Evolutionary conservation across 2,888 invertebrate species (phyloP).

Genomic region (Mamestra brassicae): DNA sequence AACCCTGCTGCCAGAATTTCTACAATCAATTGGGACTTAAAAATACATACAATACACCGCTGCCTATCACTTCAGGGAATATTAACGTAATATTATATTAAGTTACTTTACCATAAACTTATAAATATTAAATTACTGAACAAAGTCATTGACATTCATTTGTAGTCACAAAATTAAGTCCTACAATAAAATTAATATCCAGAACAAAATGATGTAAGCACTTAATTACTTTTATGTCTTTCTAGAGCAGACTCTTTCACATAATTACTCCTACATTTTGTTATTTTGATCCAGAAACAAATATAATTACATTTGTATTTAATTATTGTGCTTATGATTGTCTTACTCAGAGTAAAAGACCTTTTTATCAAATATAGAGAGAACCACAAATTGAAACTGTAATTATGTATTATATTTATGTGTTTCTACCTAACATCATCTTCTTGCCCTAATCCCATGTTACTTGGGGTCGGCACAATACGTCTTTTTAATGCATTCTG

Average conservation of each 20-base stretch:
- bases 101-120: not conserved
- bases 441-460: too few relatives aligned
- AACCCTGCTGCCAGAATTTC: too few relatives aligned
- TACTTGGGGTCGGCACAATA: too few relatives aligned
- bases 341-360: not conserved
- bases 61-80: not conserved
- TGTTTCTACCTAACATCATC: too few relatives aligned
- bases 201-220: not conserved
- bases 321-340: conserved; percentile 25
- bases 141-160: not conserved
- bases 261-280: conserved; percentile 17
- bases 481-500: too few relatives aligned
- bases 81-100: not conserved
- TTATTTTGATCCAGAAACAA: conserved; percentile 26
- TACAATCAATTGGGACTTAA: too few relatives aligned
- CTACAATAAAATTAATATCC: not conserved
- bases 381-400: not conserved
- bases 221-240: conserved; percentile 26
- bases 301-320: conserved; percentile 23
- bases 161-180: not conserved
- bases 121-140: not conserved
- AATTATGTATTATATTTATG: not conserved
- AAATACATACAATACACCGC: not conserved
- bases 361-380: not conserved
- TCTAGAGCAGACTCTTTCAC: not conserved